A percentile compares a stretch with the other conserved stretches of the same genome.
Evolutionary conservation across 2,797 vertebrate species (phyloP).

Genomic region (Pipistrellus nathusii): DNA sequence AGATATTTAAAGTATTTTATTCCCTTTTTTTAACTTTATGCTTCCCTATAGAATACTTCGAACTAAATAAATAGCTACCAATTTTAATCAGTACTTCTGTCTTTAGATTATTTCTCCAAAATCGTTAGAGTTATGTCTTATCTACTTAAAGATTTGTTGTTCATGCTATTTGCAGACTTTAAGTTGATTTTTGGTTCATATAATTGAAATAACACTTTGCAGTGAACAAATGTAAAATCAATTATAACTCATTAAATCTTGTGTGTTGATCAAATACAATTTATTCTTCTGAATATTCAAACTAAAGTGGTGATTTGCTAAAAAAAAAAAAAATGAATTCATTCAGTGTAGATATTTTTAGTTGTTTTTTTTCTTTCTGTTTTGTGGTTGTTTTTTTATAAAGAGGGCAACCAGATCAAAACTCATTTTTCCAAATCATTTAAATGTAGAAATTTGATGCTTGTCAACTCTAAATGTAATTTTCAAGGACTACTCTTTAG

Average conservation of each 20-base stretch:
- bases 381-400: background rate
- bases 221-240: conserved; percentile 64
- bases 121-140: conserved; percentile 44
- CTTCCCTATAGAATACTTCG: background rate
- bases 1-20: background rate
- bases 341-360: conserved; percentile 44
- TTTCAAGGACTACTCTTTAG: background rate
- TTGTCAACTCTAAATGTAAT: conserved; percentile 13
- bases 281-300: conserved; percentile 39
- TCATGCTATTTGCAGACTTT: conserved; percentile 30
- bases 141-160: conserved; percentile 21
- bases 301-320: conserved; percentile 41
- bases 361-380: background rate
- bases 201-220: conserved; percentile 46
- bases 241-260: conserved; percentile 58
- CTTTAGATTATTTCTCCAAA: conserved; percentile 40
- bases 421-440: conserved; percentile 18
- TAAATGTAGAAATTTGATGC: conserved; percentile 26
- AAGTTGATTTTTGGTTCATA: conserved; percentile 53
- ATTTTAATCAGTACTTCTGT: conserved; percentile 25
- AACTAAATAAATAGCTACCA: conserved; percentile 19
- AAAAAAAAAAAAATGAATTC: conserved; percentile 39
- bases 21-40: background rate
- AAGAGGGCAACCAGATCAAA: conserved; percentile 26
- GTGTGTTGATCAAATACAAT: conserved; percentile 48